Evolutionary conservation across 1,140 invertebrate species (phyloP).

Genomic region (Aphelenchoides avenae): DNA sequence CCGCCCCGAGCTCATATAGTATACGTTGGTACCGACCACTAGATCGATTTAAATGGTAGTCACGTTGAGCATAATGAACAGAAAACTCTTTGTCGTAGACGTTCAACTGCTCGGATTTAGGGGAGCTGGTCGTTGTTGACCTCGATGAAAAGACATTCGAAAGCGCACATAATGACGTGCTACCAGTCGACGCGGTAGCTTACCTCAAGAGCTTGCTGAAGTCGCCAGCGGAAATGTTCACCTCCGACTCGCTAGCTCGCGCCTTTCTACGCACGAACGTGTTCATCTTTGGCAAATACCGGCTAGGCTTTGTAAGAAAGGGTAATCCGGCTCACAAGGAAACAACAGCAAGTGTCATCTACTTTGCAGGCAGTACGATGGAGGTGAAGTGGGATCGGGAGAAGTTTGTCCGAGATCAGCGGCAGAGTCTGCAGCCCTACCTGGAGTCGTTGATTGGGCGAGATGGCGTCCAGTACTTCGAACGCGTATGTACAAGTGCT

Average conservation of each 20-base stretch:
- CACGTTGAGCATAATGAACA: no score
- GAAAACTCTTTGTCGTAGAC: no score
- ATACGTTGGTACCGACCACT: no score
- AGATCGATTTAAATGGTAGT: no score
- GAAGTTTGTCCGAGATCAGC: conserved; percentile 41
- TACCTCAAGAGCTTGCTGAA: conserved; percentile 20
- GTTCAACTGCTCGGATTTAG: no score
- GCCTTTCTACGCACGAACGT: conserved; percentile 47
- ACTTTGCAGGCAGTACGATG: conserved; percentile 12
- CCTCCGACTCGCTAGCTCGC: conserved; percentile 31
- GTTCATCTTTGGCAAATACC: conserved; percentile 47
- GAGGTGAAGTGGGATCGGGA: conserved; percentile 42
- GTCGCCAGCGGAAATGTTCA: conserved; percentile 26
- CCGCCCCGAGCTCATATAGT: no score
- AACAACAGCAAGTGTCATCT: not conserved
- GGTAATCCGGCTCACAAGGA: conserved; percentile 10
- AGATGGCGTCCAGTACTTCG: conserved; percentile 54
- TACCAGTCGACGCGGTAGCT: conserved; percentile 16
- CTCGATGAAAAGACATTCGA: conserved; percentile 25
- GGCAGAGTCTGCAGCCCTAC: conserved; percentile 36
- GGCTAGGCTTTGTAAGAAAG: conserved; percentile 10
- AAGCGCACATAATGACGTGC: conserved; percentile 14
- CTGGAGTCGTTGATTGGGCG: conserved; percentile 41
- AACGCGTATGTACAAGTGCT: conserved; percentile 33
- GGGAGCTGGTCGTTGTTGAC: conserved; percentile 31